A percentile compares a stretch with the other conserved stretches of the same genome.
These are phyloP conservation scores for Ormyrus rosae DNA, from an alignment of 2,888 invertebrate genomes.

Conservation along the genomic window DNA sequence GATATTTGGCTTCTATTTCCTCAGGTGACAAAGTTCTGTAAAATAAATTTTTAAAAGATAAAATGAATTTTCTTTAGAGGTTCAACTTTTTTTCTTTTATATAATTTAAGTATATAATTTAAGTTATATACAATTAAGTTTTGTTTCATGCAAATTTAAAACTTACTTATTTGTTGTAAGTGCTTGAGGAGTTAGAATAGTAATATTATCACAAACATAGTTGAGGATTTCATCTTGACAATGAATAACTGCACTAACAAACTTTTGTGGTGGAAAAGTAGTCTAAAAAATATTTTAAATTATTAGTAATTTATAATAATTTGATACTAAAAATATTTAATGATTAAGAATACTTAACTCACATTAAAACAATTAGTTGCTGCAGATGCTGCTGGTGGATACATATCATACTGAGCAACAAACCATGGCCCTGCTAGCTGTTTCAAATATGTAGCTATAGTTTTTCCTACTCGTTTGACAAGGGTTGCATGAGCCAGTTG, in stretches of 20 bases:
- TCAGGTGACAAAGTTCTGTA: slow-evolving; percentile 79
- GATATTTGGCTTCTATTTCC: slow-evolving; percentile 84
- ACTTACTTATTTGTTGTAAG: slow-evolving; percentile 77
- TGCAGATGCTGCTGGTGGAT: slow-evolving; percentile 88
- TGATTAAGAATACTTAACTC: slow-evolving; percentile 42
- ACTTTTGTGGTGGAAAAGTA: slow-evolving; percentile 88
- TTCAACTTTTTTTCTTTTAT: no score
- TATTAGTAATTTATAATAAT: slow-evolving; percentile 30
- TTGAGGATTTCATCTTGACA: slow-evolving; percentile 89
- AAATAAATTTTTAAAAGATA: slow-evolving; percentile 41
- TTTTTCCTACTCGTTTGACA: slow-evolving; percentile 83
- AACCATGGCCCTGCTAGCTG: slow-evolving; percentile 90
- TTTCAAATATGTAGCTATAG: slow-evolving; percentile 87
- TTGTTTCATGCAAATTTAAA: slow-evolving; percentile 2
- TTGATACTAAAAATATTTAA: slow-evolving; percentile 26
- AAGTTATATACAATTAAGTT: not conserved
- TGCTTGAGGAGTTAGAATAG: slow-evolving; percentile 79
- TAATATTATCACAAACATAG: slow-evolving; percentile 84
- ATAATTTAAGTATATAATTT: slow-evolving; percentile 25
- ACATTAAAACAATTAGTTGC: slow-evolving; percentile 83
- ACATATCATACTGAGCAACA: slow-evolving; percentile 89
- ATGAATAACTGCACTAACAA: slow-evolving; percentile 87
- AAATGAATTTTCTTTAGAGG: not conserved
- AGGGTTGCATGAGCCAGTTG: slow-evolving; percentile 85
- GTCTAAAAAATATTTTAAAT: slow-evolving; percentile 75